Base-by-base conservation (phyloP, 2,113 vertebrate species). In the Tenrec ecaudatus region DNA sequence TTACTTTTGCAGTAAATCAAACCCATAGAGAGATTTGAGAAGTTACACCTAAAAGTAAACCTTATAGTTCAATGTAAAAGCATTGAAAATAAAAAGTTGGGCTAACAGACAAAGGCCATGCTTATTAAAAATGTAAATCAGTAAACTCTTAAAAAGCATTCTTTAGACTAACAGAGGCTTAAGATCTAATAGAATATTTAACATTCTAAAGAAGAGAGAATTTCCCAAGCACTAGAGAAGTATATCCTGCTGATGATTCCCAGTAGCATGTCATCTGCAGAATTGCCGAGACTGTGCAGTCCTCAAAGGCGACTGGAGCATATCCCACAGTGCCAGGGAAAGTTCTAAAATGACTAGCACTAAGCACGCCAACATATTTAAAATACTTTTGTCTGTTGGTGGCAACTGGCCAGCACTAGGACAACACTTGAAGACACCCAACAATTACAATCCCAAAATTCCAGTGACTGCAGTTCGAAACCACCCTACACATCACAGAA, bases 1-100 rank as follows among this genome's bases (percentile, higher is more conserved):
- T 64, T 89, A 91, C 57, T 83, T 95, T 88, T 92, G 69, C 36
- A 86, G 25, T 95, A 93, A 94, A 96, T 94, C 89, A 90, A 95
- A 80, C 16, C 23, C 69, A 94, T 12, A 57, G 25, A 66, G 20
- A 66, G 64, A 66, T 27, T 27, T 68, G 27, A 68, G 31, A 94
- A 94, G 53, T 86, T 86, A 94, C 19, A 83, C 9, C 82, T 82
- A 89, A 38, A 91, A 91, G 64, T 85, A 75, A 96, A 91, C 9
- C 77, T 80, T 69, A 95, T 90, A 91, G 86, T 88, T 93, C 47
- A 90, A 95, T 77, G 84, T 91, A 69, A 94, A 94, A n/a, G 20
- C 53, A 68, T 69, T 89, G 57, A 11, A 29, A 80, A 87, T 77
- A 66, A 20, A 91, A 93, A 92, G 87, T 75, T 66, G 71, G 36